phyloP scores from a whole-genome alignment of 1,140 invertebrate species.

The Trypoxylus dichotomus region DNA sequence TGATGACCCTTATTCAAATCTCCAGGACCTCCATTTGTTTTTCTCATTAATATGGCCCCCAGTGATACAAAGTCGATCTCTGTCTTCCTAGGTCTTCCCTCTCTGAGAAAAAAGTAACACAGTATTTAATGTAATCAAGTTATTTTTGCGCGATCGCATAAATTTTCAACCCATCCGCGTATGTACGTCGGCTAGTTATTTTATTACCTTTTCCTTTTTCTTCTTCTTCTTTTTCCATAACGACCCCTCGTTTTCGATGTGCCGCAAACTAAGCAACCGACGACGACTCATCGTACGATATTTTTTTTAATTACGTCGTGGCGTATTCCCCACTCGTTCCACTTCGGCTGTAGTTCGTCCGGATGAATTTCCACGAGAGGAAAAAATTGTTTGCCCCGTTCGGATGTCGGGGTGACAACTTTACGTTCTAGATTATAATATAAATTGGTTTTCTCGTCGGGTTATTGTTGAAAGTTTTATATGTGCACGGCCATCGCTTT shows the following conservation, averaged over 20 bases:
- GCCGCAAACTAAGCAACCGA: not conserved
- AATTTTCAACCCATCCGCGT: too few relatives aligned
- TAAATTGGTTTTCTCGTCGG: slow-evolving; percentile 1
- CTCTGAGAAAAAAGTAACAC: too few relatives aligned
- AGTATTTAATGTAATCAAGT: too few relatives aligned
- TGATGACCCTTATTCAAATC: too few relatives aligned
- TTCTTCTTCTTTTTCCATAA: not conserved
- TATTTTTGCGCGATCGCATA: too few relatives aligned
- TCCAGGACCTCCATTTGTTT: too few relatives aligned
- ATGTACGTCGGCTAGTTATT: too few relatives aligned
- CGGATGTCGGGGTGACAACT: not conserved
- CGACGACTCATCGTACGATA: too few relatives aligned
- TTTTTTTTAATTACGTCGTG: not conserved
- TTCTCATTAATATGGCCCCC: too few relatives aligned
- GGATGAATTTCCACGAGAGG: not conserved
- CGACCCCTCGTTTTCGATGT: slow-evolving; percentile 5
- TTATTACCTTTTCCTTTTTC: not conserved
- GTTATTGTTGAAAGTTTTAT: slow-evolving; percentile 26
- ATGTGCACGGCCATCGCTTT: not conserved
- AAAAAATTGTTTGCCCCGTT: slow-evolving; percentile 13
- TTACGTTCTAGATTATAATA: slow-evolving; percentile 24
- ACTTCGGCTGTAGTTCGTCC: not conserved
- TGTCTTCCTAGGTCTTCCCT: too few relatives aligned
- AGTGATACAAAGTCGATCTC: too few relatives aligned
- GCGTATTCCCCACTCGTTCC: not conserved